Evolutionary conservation across 2,797 vertebrate genomes (phyloP).

Genomic region (Enteromius afrohamiltoni): DNA sequence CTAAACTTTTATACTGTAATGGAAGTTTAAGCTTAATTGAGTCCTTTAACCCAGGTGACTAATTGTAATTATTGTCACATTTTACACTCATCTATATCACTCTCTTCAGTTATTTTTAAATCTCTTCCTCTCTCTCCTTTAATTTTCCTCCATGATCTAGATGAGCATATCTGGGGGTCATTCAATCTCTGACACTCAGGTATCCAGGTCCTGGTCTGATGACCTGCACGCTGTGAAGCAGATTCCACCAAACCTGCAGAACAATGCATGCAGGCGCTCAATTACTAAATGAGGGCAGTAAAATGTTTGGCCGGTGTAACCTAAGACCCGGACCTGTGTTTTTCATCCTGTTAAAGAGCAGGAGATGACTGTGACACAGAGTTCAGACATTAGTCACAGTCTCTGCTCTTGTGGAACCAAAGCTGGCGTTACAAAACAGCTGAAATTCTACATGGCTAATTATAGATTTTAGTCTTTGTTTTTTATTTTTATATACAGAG

Average conservation of each 20-base stretch:
- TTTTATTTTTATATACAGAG: too few species aligned
- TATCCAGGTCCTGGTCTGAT: constrained; percentile 56
- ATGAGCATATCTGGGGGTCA: constrained; percentile 46
- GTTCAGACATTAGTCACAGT: constrained; percentile 59
- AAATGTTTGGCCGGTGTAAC: constrained; percentile 63
- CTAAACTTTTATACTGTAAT: neutral
- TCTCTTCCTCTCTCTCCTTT: constrained; percentile 1
- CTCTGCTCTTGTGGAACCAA: constrained; percentile 57
- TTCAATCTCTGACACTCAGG: constrained; percentile 63
- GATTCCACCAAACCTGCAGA: constrained; percentile 54
- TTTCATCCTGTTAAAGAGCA: constrained; percentile 32
- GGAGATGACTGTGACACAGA: constrained; percentile 54
- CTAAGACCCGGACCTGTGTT: constrained; percentile 50
- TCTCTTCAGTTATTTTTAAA: neutral
- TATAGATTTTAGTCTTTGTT: constrained; percentile 25
- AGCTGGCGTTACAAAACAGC: constrained; percentile 24
- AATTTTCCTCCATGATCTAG: constrained; percentile 20
- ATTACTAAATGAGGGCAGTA: constrained; percentile 61
- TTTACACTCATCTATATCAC: constrained; percentile 1
- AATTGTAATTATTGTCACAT: neutral
- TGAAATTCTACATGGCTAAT: neutral
- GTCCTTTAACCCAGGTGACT: neutral
- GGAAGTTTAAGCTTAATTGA: too few species aligned
- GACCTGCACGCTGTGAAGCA: constrained; percentile 56
- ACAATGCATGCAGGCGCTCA: constrained; percentile 62